Percentiles rank a stretch among this genome's conserved stretches.
These are phyloP conservation scores for Neodiprion fabricii DNA, from an alignment of 1,140 invertebrate species.

Conservation along the genomic window DNA sequence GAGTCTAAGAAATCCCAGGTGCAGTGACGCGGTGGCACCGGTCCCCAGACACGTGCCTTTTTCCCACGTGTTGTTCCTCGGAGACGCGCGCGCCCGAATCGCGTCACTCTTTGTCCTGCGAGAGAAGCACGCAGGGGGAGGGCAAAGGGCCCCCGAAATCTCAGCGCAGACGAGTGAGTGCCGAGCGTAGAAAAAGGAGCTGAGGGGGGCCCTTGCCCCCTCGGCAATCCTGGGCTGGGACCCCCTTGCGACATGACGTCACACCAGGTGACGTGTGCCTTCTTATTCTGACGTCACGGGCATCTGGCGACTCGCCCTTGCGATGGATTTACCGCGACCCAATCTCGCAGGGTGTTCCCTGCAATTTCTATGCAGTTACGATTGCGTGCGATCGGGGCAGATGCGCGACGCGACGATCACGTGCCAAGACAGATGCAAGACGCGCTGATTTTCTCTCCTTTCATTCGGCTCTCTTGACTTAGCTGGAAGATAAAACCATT, in stretches of 20 bases:
- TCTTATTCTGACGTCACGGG: conserved; percentile 38
- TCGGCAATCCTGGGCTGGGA: conserved; percentile 25
- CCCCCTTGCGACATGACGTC: conserved; percentile 37
- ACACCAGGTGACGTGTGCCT: conserved; percentile 43
- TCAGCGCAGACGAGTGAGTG: not conserved
- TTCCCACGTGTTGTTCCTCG: conserved; percentile 48
- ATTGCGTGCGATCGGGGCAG: conserved; percentile 1
- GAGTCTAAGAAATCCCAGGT: conserved; percentile 43
- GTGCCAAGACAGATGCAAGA: conserved; percentile 34
- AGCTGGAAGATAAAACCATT: too few relatives aligned
- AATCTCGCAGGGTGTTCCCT: too few relatives aligned
- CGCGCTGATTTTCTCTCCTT: conserved; percentile 20
- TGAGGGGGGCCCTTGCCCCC: not conserved
- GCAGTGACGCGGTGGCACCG: conserved; percentile 37
- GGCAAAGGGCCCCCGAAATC: not conserved
- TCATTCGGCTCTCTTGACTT: too few relatives aligned
- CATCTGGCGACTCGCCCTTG: conserved; percentile 32
- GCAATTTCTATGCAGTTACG: too few relatives aligned
- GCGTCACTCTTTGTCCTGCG: conserved; percentile 35
- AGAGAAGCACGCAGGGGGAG: not conserved
- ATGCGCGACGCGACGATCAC: conserved; percentile 26
- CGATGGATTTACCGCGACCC: not conserved
- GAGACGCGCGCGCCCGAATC: conserved; percentile 31
- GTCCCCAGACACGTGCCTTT: conserved; percentile 47
- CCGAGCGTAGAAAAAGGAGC: not conserved